Percentiles rank a stretch among this genome's conserved stretches.
Conservation (phyloP, 2,797 vertebrate genomes). For the Ctenopoma multispine region DNA sequence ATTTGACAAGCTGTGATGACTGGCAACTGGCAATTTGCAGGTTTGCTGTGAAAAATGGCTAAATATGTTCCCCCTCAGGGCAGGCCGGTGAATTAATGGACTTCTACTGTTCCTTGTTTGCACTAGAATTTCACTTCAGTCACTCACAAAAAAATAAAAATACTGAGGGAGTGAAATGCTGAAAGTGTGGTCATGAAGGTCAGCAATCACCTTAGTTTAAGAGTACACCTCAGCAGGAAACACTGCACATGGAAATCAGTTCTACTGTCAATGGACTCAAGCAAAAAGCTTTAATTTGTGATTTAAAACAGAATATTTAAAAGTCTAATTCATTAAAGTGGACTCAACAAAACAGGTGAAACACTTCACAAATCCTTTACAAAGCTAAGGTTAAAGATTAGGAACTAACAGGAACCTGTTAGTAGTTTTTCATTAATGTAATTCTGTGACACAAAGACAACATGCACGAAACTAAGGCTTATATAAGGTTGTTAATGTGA, state of each 20-base stretch:
- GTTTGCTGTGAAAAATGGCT: slow-evolving; percentile 13
- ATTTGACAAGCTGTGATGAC: slow-evolving; percentile 46
- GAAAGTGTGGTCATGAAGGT: background rate
- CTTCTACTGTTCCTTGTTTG: background rate
- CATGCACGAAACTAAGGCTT: background rate
- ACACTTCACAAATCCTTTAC: background rate
- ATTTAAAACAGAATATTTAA: slow-evolving; percentile 15
- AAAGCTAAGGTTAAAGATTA: slow-evolving; percentile 4
- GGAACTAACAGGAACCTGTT: background rate
- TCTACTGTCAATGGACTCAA: background rate
- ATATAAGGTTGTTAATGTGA: background rate
- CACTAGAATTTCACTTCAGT: slow-evolving; percentile 3
- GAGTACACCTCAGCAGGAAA: background rate
- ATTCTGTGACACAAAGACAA: background rate
- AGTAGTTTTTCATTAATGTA: background rate
- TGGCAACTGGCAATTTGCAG: slow-evolving; percentile 35
- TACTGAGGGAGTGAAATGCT: background rate
- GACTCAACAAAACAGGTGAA: background rate
- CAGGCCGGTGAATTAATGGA: slow-evolving; percentile 3
- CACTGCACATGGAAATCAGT: background rate
- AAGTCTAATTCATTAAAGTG: slow-evolving; percentile 11
- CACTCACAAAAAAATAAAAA: background rate
- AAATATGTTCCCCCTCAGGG: slow-evolving; percentile 12
- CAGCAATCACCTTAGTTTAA: background rate
- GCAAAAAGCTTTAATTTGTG: background rate